Conservation (phyloP, 2,113 vertebrate genomes). For the Felis chaus region DNA sequence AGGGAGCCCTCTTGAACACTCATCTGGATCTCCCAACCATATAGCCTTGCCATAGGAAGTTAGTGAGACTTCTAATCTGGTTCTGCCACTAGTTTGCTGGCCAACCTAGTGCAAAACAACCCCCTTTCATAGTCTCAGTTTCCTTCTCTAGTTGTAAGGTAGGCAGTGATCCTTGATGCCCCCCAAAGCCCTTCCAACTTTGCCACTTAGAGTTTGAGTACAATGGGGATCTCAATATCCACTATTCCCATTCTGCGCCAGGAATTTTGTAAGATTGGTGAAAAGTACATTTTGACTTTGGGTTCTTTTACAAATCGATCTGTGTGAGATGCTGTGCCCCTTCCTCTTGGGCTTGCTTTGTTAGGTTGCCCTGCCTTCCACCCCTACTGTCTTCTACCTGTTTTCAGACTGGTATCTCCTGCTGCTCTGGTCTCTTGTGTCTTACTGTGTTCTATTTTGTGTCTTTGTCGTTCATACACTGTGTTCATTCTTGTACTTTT, state of each 20-base stretch:
- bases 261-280: background rate
- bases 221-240: background rate
- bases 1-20: background rate
- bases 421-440: background rate
- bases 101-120: background rate
- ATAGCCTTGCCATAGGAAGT: background rate
- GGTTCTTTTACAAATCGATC: background rate
- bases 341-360: background rate
- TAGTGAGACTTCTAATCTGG: background rate
- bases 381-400: background rate
- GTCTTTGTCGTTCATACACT: conserved; percentile 22
- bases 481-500: conserved; percentile 11
- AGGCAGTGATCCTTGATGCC: background rate
- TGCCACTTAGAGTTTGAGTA: conserved; percentile 18
- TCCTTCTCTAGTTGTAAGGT: background rate
- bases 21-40: background rate
- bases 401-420: background rate
- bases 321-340: background rate
- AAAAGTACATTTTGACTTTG: background rate
- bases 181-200: background rate
- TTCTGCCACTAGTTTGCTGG: background rate
- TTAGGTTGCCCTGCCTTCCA: background rate
- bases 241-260: background rate
- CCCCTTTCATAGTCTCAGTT: background rate
- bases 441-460: background rate